Percentiles rank a stretch among this genome's conserved stretches.
These are phyloP conservation scores for Trematomus bernacchii DNA, from an alignment of 2,797 vertebrate species.

Conservation along the genomic window DNA sequence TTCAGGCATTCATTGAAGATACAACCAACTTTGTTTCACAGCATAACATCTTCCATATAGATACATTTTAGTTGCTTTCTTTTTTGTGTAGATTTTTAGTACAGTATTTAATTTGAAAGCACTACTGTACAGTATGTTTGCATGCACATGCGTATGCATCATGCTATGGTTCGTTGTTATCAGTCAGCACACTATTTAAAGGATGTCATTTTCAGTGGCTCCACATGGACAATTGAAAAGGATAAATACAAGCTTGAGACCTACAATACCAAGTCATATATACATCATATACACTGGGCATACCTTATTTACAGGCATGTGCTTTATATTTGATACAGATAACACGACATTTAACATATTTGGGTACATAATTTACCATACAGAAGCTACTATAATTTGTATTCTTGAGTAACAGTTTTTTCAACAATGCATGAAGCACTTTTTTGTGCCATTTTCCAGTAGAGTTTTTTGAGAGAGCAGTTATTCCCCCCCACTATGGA, in stretches of 20 bases:
- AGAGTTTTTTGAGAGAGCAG: constrained; percentile 15
- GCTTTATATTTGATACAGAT: too few species aligned
- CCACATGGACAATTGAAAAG: neutral
- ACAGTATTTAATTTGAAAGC: too few species aligned
- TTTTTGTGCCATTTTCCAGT: constrained; percentile 11
- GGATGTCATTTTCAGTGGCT: constrained; percentile 5
- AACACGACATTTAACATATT: too few species aligned
- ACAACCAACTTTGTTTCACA: constrained; percentile 25
- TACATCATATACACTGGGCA: neutral
- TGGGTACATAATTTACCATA: neutral
- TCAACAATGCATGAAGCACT: neutral
- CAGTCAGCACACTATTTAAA: neutral
- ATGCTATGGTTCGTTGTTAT: neutral
- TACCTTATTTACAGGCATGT: too few species aligned
- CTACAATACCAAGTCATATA: neutral
- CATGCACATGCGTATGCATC: neutral
- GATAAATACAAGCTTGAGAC: neutral
- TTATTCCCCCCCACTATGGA: constrained; percentile 6
- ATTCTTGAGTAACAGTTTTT: neutral
- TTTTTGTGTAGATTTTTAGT: too few species aligned
- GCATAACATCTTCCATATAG: neutral
- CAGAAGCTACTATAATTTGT: neutral
- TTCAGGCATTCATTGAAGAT: neutral
- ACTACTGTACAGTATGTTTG: neutral
- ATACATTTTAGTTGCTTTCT: too few species aligned